A percentile compares a stretch with the other conserved stretches of the same genome.
Conservation (phyloP, 1,140 invertebrate species). For the Gonatopus flavifemur region DNA sequence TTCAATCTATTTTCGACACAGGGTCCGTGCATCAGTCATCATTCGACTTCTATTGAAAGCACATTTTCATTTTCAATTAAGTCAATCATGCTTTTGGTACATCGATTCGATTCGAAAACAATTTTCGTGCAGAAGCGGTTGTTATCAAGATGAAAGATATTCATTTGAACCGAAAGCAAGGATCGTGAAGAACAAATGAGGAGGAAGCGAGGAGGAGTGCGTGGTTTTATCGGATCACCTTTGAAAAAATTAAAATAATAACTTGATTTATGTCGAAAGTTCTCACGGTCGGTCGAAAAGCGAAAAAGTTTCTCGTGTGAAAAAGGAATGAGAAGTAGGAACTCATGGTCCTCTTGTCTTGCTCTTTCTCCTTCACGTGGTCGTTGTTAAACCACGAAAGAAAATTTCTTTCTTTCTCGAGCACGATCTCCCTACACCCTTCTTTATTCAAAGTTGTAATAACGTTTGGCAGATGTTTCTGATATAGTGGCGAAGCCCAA, state of each 20-base stretch:
- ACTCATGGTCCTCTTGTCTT: not conserved
- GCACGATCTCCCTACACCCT: constrained; percentile 30
- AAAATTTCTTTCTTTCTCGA: constrained; percentile 19
- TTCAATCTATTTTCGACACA: no score
- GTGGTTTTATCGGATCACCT: not conserved
- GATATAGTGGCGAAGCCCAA: constrained; percentile 49
- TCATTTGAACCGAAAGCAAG: no score
- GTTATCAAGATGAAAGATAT: no score
- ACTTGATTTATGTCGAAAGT: constrained; percentile 41
- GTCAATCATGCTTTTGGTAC: no score
- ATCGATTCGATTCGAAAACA: no score
- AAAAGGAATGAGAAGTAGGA: not conserved
- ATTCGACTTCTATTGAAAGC: no score
- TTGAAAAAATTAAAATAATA: constrained; percentile 41
- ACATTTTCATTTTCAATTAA: no score
- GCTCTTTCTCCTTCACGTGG: not conserved
- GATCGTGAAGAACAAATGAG: no score
- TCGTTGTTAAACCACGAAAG: constrained; percentile 17
- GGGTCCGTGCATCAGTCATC: no score
- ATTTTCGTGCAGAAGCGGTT: no score
- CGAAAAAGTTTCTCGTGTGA: constrained; percentile 33
- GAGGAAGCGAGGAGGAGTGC: no score
- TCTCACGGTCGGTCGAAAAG: constrained; percentile 32
- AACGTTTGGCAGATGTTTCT: constrained; percentile 60
- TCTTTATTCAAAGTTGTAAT: constrained; percentile 61